These are phyloP conservation scores for Notarius quadriscutis DNA, from an alignment of 2,113 vertebrate genomes.

Conservation along the genomic window DNA sequence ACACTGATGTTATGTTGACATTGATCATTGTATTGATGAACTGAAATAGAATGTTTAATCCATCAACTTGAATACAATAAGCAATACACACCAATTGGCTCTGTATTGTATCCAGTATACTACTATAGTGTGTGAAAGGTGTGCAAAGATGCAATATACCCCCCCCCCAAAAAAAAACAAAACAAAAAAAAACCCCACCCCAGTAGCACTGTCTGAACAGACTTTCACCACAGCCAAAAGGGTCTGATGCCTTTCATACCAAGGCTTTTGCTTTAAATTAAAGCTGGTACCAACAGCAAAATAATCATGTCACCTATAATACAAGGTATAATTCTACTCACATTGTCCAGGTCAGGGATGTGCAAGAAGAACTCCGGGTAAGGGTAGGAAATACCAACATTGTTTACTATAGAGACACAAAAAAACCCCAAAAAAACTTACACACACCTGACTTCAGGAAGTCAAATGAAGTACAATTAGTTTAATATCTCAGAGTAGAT, in stretches of 20 bases:
- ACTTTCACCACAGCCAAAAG: neutral
- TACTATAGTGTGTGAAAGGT: neutral
- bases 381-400: constrained; percentile 85
- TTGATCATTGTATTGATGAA: constrained; percentile 83
- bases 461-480: too few relatives aligned
- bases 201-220: neutral
- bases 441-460: neutral
- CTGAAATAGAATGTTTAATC: constrained; percentile 70
- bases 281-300: neutral
- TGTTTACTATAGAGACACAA: constrained; percentile 84
- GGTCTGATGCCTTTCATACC: neutral
- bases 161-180: neutral
- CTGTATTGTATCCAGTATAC: too few relatives aligned
- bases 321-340: constrained; percentile 68
- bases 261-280: neutral
- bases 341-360: constrained; percentile 85
- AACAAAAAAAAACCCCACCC: neutral
- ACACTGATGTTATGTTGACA: constrained; percentile 85
- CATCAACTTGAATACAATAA: neutral
- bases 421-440: too few relatives aligned
- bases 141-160: neutral
- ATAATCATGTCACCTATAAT: neutral
- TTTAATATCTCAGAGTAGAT: too few relatives aligned
- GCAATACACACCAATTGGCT: neutral
- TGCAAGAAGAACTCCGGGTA: constrained; percentile 92